Conservation (phyloP, 2,888 invertebrate species). For the Ectemnius cavifrons region DNA sequence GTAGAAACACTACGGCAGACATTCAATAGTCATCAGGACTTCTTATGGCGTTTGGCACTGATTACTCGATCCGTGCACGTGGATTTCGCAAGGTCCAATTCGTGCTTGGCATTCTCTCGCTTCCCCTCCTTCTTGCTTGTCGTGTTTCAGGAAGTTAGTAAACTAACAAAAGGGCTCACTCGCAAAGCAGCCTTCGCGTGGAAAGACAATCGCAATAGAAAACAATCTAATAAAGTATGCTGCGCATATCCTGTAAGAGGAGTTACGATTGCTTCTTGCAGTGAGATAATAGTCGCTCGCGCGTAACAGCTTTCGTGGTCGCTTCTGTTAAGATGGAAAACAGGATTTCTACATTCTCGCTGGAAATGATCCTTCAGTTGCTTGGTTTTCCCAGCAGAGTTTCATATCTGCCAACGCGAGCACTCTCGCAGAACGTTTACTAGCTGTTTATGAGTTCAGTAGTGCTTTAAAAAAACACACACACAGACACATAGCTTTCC, state of each 20-base stretch:
- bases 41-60: conserved; percentile 50
- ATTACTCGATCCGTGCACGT: conserved; percentile 26
- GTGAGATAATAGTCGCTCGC: conserved; percentile 16
- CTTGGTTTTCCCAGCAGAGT: neutral
- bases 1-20: no score
- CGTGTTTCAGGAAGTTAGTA: no score
- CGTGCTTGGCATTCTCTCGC: conserved; percentile 1
- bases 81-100: conserved; percentile 4
- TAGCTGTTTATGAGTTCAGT: neutral
- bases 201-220: conserved; percentile 30
- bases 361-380: neutral
- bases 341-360: neutral
- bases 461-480: neutral
- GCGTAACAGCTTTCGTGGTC: neutral
- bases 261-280: neutral
- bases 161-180: no score
- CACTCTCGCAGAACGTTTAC: neutral
- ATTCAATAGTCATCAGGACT: conserved; percentile 34
- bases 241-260: conserved; percentile 21
- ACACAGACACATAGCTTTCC: no score
- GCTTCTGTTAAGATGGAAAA: neutral
- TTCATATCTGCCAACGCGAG: neutral
- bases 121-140: neutral
- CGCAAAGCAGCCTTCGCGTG: conserved; percentile 30
- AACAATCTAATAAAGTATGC: conserved; percentile 41